phyloP scores from a whole-genome alignment of 1,140 invertebrate genomes.

The Radopholus similis region DNA sequence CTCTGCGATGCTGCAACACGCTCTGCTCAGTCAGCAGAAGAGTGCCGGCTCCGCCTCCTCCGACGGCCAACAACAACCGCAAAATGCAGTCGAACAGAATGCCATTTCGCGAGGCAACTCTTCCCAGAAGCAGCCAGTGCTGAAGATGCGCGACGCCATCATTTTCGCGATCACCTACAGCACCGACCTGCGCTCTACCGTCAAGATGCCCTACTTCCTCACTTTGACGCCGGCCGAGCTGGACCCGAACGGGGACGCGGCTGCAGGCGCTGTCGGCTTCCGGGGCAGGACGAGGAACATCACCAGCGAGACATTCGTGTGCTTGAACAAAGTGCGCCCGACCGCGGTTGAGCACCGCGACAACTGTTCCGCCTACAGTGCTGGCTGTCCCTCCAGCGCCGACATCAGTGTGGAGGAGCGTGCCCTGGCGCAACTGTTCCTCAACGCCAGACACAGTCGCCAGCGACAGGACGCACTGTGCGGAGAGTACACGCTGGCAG shows the following conservation, averaged over 20 bases:
- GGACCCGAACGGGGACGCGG: constrained; percentile 8
- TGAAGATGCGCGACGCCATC: constrained; percentile 34
- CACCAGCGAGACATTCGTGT: constrained; percentile 31
- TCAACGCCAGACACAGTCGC: background rate
- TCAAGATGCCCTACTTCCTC: constrained; percentile 41
- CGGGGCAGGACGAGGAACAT: constrained; percentile 22
- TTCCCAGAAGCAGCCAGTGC: constrained; percentile 4
- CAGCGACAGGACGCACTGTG: background rate
- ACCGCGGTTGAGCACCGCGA: constrained; percentile 18
- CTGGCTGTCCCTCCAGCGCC: constrained; percentile 7
- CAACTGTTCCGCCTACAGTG: constrained; percentile 22
- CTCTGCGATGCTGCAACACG: background rate
- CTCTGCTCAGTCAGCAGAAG: background rate
- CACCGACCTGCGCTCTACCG: constrained; percentile 9
- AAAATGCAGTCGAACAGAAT: too few species aligned
- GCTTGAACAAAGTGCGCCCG: constrained; percentile 25
- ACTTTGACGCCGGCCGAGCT: constrained; percentile 22
- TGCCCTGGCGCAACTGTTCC: constrained; percentile 3
- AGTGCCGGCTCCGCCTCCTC: background rate
- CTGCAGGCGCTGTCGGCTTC: constrained; percentile 8
- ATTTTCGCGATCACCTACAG: constrained; percentile 34
- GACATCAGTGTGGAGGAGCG: background rate
- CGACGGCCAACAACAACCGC: background rate
- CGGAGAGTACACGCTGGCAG: constrained; percentile 5
- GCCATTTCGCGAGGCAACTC: too few species aligned